These are phyloP conservation scores for Leucozona laternaria DNA, from an alignment of 2,888 invertebrate species.

Conservation along the genomic window DNA sequence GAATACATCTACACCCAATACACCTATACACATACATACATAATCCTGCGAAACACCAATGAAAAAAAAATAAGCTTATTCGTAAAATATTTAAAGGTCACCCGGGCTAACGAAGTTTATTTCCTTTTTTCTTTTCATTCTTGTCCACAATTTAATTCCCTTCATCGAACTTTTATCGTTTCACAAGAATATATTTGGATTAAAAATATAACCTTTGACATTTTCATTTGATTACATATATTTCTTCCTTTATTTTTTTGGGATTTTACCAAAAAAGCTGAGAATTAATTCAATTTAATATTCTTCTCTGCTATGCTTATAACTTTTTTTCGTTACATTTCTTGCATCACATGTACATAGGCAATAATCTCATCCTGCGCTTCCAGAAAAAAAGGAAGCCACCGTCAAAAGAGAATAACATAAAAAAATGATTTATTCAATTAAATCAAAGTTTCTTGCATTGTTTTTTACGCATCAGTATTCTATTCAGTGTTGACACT, in stretches of 20 bases:
- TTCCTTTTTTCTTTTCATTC: background rate
- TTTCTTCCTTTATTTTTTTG: background rate
- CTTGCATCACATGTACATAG: too few relatives aligned
- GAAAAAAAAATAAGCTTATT: background rate
- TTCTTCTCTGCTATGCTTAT: slow-evolving; percentile 34
- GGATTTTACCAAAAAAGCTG: slow-evolving; percentile 22
- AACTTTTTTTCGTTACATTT: slow-evolving; percentile 15
- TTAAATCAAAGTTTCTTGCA: background rate
- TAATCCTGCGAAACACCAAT: background rate
- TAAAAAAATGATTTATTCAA: slow-evolving; percentile 62
- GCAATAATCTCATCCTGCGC: background rate
- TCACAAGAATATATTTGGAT: background rate
- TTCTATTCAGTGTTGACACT: slow-evolving; percentile 8
- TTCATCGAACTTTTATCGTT: slow-evolving; percentile 7
- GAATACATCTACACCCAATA: too few relatives aligned
- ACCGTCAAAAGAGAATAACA: background rate
- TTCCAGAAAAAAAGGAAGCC: background rate
- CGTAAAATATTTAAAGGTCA: slow-evolving; percentile 9
- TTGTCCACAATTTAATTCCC: background rate
- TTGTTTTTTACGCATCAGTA: background rate
- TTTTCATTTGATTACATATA: slow-evolving; percentile 9
- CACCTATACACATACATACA: background rate
- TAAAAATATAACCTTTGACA: slow-evolving; percentile 37
- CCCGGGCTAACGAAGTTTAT: slow-evolving; percentile 10
- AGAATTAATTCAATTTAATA: slow-evolving; percentile 44